phyloP scores from a whole-genome alignment of 1,140 invertebrate genomes.

The Steinernema feltiae region DNA sequence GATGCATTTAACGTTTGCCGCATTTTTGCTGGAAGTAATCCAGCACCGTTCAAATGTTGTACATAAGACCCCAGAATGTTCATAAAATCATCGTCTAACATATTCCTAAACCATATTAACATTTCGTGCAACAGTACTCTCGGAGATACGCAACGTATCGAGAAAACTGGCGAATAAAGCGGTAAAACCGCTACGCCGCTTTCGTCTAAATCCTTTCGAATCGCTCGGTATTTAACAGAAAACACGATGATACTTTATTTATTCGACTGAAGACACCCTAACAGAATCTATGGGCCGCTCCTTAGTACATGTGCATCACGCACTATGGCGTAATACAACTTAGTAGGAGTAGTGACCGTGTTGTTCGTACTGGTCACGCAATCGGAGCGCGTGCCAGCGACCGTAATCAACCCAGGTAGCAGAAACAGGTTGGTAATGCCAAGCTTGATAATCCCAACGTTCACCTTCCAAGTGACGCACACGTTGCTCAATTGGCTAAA shows the following conservation, averaged over 20 bases:
- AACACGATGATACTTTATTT: not conserved
- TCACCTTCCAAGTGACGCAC: constrained; percentile 70
- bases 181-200: too few relatives aligned
- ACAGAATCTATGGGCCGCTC: not conserved
- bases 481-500: constrained; percentile 65
- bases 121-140: not conserved
- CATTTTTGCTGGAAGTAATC: not conserved
- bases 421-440: constrained; percentile 70
- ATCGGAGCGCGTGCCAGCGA: constrained; percentile 39
- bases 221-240: not conserved
- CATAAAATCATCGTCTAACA: not conserved
- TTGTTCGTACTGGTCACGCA: constrained; percentile 41
- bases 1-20: not conserved
- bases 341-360: constrained; percentile 34
- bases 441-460: constrained; percentile 75
- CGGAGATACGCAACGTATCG: not conserved
- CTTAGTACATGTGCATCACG: not conserved
- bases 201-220: too few relatives aligned
- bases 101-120: too few relatives aligned
- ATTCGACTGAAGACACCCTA: not conserved
- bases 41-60: not conserved
- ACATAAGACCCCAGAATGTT: not conserved
- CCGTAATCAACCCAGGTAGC: constrained; percentile 59
- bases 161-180: not conserved
- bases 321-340: constrained; percentile 18